phyloP scores from a whole-genome alignment of 2,113 vertebrate genomes.

The Hydropotes inermis region DNA sequence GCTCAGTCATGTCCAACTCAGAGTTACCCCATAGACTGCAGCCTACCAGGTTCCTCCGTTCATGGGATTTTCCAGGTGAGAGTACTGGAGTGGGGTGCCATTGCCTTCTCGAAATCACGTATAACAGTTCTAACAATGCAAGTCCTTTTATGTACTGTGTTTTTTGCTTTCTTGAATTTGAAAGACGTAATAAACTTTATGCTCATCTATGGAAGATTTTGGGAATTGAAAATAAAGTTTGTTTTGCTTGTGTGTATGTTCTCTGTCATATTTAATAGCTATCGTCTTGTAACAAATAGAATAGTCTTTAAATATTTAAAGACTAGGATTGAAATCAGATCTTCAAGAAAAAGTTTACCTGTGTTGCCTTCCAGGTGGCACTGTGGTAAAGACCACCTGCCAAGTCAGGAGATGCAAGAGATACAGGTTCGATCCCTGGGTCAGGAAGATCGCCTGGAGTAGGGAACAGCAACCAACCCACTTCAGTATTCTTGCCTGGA shows the following conservation, averaged over 20 bases:
- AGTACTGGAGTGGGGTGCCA: too few relatives aligned
- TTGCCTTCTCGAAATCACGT: background rate
- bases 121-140: background rate
- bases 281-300: background rate
- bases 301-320: background rate
- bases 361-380: background rate
- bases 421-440: background rate
- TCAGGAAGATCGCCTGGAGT: background rate
- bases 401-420: background rate
- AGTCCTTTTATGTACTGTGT: background rate
- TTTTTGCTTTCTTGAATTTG: background rate
- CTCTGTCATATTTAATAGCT: background rate
- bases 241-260: background rate
- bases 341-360: background rate
- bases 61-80: too few relatives aligned
- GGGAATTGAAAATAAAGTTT: conserved; percentile 34
- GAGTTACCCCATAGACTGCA: too few relatives aligned
- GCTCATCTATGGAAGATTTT: background rate
- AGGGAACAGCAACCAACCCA: background rate
- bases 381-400: background rate
- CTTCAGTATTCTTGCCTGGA: background rate
- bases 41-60: too few relatives aligned
- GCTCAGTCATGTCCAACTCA: too few relatives aligned
- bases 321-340: background rate
- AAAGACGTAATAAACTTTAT: background rate